Conservation (phyloP, 2,888 invertebrate genomes). For the Drosophila meridiana region DNA sequence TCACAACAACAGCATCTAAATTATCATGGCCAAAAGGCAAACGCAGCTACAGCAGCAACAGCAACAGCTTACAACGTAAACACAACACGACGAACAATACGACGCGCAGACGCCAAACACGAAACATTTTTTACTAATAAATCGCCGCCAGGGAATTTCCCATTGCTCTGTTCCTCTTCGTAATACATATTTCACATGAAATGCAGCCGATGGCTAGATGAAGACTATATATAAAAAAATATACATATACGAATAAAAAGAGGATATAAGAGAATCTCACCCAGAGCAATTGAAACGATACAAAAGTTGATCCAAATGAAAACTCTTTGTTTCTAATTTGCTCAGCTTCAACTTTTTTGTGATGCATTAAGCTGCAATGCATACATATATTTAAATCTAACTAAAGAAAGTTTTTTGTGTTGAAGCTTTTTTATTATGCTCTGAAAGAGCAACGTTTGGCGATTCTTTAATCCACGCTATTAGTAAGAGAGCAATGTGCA, state of each 20-base stretch:
- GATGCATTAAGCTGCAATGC: not conserved
- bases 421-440: not conserved
- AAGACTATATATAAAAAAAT: constrained; percentile 23
- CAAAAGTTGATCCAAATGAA: constrained; percentile 28
- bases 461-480: not conserved
- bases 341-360: constrained; percentile 6
- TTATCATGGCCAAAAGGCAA: constrained; percentile 64
- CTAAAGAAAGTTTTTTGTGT: not conserved
- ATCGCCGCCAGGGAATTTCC: constrained; percentile 53
- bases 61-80: constrained; percentile 73
- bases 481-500: not conserved
- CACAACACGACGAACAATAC: constrained; percentile 66
- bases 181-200: constrained; percentile 65
- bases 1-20: constrained; percentile 73
- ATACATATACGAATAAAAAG: constrained; percentile 11
- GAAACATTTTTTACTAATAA: constrained; percentile 72
- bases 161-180: constrained; percentile 50
- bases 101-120: constrained; percentile 62
- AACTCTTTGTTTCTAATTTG: constrained; percentile 31
- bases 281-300: constrained; percentile 7
- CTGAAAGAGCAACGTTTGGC: not conserved
- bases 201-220: constrained; percentile 46
- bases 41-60: constrained; percentile 41
- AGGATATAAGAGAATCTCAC: constrained; percentile 12
- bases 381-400: not conserved